phyloP scores from a whole-genome alignment of 2,797 vertebrate genomes.

The Cuniculus paca region DNA sequence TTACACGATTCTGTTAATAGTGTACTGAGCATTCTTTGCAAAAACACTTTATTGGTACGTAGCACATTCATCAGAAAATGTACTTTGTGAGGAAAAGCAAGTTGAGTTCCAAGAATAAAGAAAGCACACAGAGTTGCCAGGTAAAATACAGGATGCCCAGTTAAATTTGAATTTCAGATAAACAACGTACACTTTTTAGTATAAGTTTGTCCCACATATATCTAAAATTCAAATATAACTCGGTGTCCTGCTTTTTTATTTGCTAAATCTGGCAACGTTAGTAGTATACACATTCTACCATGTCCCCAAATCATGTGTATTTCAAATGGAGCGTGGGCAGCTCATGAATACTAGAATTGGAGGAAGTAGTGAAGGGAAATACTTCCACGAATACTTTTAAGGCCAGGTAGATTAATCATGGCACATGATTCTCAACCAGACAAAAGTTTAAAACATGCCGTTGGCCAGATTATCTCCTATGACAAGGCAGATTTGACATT shows the following conservation, averaged over 20 bases:
- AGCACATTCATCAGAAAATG: conserved; percentile 42
- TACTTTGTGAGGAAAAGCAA: conserved; percentile 20
- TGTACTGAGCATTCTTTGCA: conserved; percentile 15
- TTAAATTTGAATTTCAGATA: conserved; percentile 75
- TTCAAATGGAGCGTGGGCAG: neutral
- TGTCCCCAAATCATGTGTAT: conserved; percentile 26
- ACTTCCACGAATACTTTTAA: neutral
- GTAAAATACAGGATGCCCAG: conserved; percentile 66
- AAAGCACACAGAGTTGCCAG: conserved; percentile 53
- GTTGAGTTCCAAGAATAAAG: conserved; percentile 56
- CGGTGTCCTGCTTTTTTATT: conserved; percentile 31
- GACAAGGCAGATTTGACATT: neutral
- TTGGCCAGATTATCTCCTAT: neutral
- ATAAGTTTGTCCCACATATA: conserved; percentile 29
- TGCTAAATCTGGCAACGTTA: conserved; percentile 59
- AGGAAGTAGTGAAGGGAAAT: conserved; percentile 30
- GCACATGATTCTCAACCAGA: neutral
- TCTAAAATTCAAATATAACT: conserved; percentile 65
- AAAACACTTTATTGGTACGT: neutral
- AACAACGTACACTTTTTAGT: conserved; percentile 21
- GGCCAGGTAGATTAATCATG: neutral
- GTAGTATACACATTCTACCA: conserved; percentile 18
- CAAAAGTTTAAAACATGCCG: neutral
- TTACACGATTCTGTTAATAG: neutral
- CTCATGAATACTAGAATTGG: conserved; percentile 6